These are phyloP conservation scores for Nyctibius bracteatus DNA, from an alignment of 2,113 vertebrate genomes.

Conservation along the genomic window DNA sequence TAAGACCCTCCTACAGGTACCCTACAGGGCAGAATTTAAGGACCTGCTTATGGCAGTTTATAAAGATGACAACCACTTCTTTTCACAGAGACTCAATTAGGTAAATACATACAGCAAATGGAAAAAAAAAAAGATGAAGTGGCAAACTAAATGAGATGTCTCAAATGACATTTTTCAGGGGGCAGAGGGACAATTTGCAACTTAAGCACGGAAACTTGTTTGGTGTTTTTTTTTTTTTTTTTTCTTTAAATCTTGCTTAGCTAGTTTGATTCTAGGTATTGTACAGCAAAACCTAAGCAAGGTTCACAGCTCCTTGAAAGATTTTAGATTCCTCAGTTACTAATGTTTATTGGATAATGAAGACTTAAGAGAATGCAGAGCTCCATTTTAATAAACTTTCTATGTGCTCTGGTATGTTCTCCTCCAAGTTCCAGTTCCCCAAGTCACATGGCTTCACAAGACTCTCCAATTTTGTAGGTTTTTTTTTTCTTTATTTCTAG, in stretches of 20 bases:
- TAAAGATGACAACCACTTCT: not conserved
- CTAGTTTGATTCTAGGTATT: not conserved
- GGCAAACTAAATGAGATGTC: not conserved
- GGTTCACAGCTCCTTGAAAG: not conserved
- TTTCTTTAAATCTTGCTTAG: not conserved
- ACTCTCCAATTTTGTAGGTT: not conserved
- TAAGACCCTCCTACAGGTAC: not conserved
- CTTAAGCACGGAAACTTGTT: not conserved
- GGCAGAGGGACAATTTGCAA: not conserved
- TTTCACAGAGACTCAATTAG: not conserved
- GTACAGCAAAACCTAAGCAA: not conserved
- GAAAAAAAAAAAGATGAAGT: not conserved
- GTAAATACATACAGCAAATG: not conserved
- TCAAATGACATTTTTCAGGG: not conserved
- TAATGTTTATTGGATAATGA: not conserved
- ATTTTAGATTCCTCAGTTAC: not conserved
- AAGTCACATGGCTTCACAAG: not conserved
- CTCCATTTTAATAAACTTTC: constrained; percentile 7
- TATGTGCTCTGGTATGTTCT: not conserved
- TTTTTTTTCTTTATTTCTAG: not conserved
- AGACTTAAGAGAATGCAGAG: not conserved
- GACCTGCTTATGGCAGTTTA: not conserved
- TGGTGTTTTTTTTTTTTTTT: not conserved
- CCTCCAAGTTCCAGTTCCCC: not conserved
- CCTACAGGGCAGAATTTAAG: not conserved